These are phyloP conservation scores for Acleris literana DNA, from an alignment of 2,888 invertebrate species.

Conservation along the genomic window DNA sequence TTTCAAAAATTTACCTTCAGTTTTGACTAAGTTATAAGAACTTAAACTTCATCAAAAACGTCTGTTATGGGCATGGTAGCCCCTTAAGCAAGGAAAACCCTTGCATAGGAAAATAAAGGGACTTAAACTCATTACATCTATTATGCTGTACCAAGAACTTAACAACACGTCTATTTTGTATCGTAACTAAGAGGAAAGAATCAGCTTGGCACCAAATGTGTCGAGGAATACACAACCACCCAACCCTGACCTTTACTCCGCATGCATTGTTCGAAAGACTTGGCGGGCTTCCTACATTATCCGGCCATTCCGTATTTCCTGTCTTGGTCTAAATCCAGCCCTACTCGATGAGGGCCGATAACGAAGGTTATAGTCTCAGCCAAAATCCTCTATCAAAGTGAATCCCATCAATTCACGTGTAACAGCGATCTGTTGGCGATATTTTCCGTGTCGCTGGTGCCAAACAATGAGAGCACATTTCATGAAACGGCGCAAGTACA, in stretches of 20 bases:
- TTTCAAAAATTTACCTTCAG: too few species aligned
- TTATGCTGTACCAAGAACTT: too few species aligned
- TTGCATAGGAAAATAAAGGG: too few species aligned
- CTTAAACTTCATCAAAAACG: too few species aligned
- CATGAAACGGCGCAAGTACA: slow-evolving; percentile 40
- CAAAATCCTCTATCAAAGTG: slow-evolving; percentile 44
- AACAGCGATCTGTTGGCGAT: slow-evolving; percentile 52
- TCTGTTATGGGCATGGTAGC: too few species aligned
- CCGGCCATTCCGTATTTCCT: slow-evolving; percentile 13
- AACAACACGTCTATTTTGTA: too few species aligned
- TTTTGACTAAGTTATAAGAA: too few species aligned
- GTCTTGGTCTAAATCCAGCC: slow-evolving; percentile 29
- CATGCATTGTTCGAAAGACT: slow-evolving; percentile 11
- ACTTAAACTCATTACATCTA: too few species aligned
- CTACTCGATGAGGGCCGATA: slow-evolving; percentile 24
- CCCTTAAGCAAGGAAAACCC: too few species aligned
- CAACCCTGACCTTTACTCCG: background rate
- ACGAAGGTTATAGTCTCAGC: slow-evolving; percentile 26
- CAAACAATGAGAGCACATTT: slow-evolving; percentile 66
- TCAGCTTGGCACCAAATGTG: too few species aligned
- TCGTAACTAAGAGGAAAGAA: too few species aligned
- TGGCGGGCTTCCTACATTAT: slow-evolving; percentile 21
- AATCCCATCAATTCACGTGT: slow-evolving; percentile 56
- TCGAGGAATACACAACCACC: background rate
- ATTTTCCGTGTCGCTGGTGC: slow-evolving; percentile 62